Percentiles rank a stretch among this genome's conserved stretches.
These are phyloP conservation scores for Scytalopus superciliaris DNA, from an alignment of 2,113 vertebrate genomes.

Conservation along the genomic window DNA sequence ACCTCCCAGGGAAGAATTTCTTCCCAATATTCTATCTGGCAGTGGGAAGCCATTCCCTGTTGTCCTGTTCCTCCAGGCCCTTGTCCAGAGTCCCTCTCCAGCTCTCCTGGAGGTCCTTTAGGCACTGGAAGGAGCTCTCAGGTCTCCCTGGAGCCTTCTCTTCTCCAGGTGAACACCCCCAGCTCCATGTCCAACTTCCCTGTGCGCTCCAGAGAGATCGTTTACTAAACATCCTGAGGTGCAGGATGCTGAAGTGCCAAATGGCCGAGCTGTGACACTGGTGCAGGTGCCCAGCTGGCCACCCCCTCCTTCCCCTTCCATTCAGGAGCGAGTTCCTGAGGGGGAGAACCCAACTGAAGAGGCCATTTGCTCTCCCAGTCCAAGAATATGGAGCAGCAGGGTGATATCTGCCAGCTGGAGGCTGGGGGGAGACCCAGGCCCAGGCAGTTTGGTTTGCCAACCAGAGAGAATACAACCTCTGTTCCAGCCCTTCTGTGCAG, in stretches of 20 bases:
- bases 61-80: background rate
- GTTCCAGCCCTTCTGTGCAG: background rate
- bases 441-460: background rate
- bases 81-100: background rate
- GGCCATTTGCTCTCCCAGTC: background rate
- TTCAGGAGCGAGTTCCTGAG: background rate
- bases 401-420: background rate
- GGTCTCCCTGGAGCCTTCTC: too few species aligned
- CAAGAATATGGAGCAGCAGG: rapidly evolving
- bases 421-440: background rate
- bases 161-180: background rate
- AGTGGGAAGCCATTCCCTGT: background rate
- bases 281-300: background rate
- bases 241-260: background rate
- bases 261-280: rapidly evolving
- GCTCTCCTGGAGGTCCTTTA: background rate
- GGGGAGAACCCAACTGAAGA: background rate
- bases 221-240: background rate
- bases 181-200: background rate
- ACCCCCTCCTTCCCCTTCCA: background rate
- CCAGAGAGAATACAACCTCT: background rate
- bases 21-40: background rate
- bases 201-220: background rate
- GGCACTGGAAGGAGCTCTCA: background rate
- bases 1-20: background rate